A percentile compares a stretch with the other conserved stretches of the same genome.
These are phyloP conservation scores for Artibeus jamaicensis DNA, from an alignment of 2,797 vertebrate genomes.

Conservation along the genomic window DNA sequence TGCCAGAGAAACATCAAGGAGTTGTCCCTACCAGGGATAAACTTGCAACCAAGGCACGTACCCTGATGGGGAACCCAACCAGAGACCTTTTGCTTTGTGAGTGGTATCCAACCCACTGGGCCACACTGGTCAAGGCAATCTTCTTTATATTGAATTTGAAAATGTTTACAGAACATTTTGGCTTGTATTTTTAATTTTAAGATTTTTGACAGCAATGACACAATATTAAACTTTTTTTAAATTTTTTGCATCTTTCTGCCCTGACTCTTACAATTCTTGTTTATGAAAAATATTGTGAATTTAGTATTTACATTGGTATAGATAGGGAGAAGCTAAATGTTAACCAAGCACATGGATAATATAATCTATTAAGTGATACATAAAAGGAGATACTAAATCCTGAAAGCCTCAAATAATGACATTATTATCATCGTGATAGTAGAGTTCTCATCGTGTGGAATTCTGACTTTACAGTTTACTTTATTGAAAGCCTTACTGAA, in stretches of 20 bases:
- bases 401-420: background rate
- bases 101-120: too few species aligned
- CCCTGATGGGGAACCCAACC: too few species aligned
- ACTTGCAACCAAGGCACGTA: too few species aligned
- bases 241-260: background rate
- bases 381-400: conserved; percentile 6
- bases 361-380: background rate
- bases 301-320: background rate
- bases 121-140: too few species aligned
- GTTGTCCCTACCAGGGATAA: too few species aligned
- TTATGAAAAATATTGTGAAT: background rate
- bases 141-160: background rate
- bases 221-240: background rate
- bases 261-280: background rate
- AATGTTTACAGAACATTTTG: background rate
- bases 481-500: background rate
- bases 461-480: background rate
- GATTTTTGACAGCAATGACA: background rate
- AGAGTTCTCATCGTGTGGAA: background rate
- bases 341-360: background rate
- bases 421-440: background rate
- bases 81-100: too few species aligned
- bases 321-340: background rate
- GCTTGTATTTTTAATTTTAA: background rate
- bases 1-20: too few species aligned